Evolutionary conservation across 1,140 invertebrate species (phyloP).

Genomic region (Colletes latitarsis): DNA sequence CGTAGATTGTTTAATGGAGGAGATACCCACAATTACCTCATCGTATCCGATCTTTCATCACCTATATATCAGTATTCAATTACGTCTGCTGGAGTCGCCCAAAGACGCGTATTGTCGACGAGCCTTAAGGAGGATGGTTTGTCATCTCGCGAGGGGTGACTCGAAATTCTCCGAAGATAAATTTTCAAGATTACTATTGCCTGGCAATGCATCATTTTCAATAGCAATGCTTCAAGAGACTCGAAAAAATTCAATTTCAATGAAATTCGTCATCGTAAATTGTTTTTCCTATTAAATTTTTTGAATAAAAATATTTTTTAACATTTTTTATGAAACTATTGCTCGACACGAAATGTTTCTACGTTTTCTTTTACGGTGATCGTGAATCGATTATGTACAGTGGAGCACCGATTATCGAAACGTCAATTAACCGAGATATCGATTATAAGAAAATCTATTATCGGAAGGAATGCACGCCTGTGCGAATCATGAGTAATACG

Average conservation of each 20-base stretch:
- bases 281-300: no score
- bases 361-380: no score
- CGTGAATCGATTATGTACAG: no score
- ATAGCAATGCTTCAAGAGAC: neutral
- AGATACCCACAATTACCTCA: constrained; percentile 11
- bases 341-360: no score
- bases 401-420: no score
- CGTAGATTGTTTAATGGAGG: neutral
- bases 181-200: constrained; percentile 1
- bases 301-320: no score
- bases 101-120: constrained; percentile 13
- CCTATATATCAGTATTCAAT: constrained; percentile 75
- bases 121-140: constrained; percentile 33
- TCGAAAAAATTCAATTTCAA: neutral
- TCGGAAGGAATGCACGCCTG: no score
- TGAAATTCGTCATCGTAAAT: no score
- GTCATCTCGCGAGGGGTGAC: constrained; percentile 19
- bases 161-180: neutral
- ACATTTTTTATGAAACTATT: no score
- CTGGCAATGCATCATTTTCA: neutral
- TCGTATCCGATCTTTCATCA: constrained; percentile 64
- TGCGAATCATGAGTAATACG: no score
- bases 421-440: no score
- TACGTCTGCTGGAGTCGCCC: constrained; percentile 51
- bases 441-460: no score